Percentiles rank a stretch among this genome's conserved stretches.
phyloP scores from a whole-genome alignment of 2,888 invertebrate species.

The Limnephilus rhombicus region DNA sequence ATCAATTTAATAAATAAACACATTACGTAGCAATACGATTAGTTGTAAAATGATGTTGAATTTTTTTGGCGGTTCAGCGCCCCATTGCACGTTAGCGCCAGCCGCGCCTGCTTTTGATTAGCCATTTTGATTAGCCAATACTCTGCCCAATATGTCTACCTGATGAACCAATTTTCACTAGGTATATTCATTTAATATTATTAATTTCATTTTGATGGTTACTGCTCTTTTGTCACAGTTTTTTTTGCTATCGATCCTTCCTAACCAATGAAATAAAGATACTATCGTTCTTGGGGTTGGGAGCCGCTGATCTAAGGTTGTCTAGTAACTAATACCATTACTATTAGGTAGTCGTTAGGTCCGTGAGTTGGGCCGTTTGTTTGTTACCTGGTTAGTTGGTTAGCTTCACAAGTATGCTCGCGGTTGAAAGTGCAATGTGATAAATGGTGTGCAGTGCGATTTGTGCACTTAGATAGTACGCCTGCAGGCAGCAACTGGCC shows the following conservation, averaged over 20 bases:
- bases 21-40: too few species aligned
- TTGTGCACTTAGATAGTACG: conserved; percentile 16
- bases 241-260: not conserved
- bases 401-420: not conserved
- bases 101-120: too few species aligned
- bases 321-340: not conserved
- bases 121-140: too few species aligned
- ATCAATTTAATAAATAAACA: too few species aligned
- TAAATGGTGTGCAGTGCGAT: conserved; percentile 29
- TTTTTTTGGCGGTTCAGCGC: too few species aligned
- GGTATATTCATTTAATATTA: too few species aligned
- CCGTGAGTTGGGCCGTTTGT: not conserved
- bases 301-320: not conserved
- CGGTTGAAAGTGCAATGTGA: conserved; percentile 31
- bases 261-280: not conserved
- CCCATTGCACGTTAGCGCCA: too few species aligned
- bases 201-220: too few species aligned
- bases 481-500: not conserved
- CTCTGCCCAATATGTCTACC: too few species aligned
- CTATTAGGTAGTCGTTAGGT: not conserved
- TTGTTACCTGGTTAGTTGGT: not conserved
- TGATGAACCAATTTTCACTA: too few species aligned
- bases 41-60: too few species aligned
- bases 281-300: not conserved
- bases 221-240: too few species aligned